phyloP scores from a whole-genome alignment of 1,140 invertebrate species.

The Chrysopa pallens region DNA sequence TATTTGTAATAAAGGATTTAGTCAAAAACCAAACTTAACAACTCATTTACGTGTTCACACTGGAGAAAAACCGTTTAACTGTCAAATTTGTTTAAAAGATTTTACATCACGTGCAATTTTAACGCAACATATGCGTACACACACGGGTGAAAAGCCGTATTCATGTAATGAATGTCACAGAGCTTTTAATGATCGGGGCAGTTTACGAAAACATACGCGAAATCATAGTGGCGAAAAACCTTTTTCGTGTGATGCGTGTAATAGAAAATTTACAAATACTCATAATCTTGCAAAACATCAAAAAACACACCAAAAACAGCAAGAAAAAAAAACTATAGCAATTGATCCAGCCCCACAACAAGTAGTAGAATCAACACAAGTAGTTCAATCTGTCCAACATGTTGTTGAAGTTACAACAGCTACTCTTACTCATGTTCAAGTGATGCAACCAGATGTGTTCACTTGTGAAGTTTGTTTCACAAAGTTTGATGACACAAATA shows the following conservation, averaged over 20 bases:
- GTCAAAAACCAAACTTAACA: slow-evolving; percentile 19
- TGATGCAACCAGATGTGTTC: no score
- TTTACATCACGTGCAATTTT: background rate
- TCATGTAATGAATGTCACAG: background rate
- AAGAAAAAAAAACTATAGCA: no score
- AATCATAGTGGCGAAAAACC: background rate
- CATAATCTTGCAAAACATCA: background rate
- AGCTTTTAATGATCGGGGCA: background rate
- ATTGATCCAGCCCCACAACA: no score
- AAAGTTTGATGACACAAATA: no score
- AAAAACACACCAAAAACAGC: background rate
- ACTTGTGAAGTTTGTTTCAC: no score
- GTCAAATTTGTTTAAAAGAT: background rate
- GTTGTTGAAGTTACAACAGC: no score
- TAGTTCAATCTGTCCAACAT: no score
- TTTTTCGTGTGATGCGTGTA: background rate
- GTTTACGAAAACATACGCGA: background rate
- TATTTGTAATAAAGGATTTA: slow-evolving; percentile 18
- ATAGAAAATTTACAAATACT: background rate
- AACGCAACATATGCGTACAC: background rate
- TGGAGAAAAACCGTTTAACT: background rate
- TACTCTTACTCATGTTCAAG: no score
- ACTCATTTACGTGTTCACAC: slow-evolving; percentile 13
- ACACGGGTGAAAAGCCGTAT: background rate
- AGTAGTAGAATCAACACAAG: no score